These are phyloP conservation scores for Polymixis lichenea DNA, from an alignment of 2,888 invertebrate species.

Conservation along the genomic window DNA sequence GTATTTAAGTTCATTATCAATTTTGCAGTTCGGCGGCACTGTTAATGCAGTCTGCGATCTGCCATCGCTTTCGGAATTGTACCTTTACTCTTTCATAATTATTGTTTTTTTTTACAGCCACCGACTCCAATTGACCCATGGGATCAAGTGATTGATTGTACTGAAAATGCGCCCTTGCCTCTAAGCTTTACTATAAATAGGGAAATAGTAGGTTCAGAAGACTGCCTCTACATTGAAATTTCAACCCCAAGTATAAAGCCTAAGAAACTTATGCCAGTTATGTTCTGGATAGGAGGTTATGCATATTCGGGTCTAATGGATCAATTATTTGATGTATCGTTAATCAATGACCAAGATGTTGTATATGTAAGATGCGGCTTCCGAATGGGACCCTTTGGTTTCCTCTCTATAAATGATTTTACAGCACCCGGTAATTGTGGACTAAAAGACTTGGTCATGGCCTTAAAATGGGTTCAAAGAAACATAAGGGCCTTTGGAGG, in stretches of 20 bases:
- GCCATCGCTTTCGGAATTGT: no score
- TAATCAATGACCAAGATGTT: constrained; percentile 79
- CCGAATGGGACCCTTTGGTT: constrained; percentile 87
- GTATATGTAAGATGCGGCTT: constrained; percentile 86
- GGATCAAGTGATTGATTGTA: constrained; percentile 80
- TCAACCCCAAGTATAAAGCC: constrained; percentile 78
- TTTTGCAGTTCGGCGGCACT: no score
- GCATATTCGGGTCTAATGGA: constrained; percentile 77
- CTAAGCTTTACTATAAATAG: constrained; percentile 32
- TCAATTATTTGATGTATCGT: constrained; percentile 78
- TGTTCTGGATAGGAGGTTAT: constrained; percentile 88
- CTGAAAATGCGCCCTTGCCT: constrained; percentile 75
- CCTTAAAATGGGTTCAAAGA: constrained; percentile 85
- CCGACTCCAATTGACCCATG: constrained; percentile 78
- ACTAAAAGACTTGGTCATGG: constrained; percentile 86
- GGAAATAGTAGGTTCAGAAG: constrained; percentile 80
- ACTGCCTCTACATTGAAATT: constrained; percentile 86
- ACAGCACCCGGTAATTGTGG: constrained; percentile 87
- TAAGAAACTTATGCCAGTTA: constrained; percentile 83
- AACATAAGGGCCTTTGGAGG: constrained; percentile 86
- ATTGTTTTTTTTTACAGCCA: constrained; percentile 76
- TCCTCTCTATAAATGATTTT: constrained; percentile 84
- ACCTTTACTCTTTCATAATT: constrained; percentile 5
- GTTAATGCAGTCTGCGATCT: no score
- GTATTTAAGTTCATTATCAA: no score